phyloP scores from a whole-genome alignment of 2,888 invertebrate genomes.

The Hirtodrosophila alboralis region DNA sequence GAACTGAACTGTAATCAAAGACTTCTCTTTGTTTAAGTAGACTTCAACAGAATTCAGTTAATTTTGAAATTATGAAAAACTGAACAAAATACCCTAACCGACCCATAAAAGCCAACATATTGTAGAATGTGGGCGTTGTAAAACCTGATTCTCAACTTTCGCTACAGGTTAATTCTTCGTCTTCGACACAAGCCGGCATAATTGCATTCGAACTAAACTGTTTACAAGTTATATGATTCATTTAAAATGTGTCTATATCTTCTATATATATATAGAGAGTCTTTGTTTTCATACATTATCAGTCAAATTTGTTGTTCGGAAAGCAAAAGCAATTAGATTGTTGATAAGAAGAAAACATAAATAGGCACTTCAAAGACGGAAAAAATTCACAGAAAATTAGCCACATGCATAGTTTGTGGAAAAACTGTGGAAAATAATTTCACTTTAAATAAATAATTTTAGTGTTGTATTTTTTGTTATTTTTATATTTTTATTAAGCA shows the following conservation, averaged over 20 bases:
- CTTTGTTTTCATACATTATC: constrained; percentile 27
- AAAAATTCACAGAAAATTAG: constrained; percentile 1
- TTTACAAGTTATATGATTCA: constrained; percentile 23
- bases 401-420: not conserved
- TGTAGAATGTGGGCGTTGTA: constrained; percentile 22
- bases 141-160: constrained; percentile 71
- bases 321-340: constrained; percentile 23
- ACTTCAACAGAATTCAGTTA: too few species aligned
- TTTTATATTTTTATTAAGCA: constrained; percentile 30
- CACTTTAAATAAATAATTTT: constrained; percentile 35
- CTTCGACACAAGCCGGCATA: constrained; percentile 15
- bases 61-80: constrained; percentile 7
- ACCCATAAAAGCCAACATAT: constrained; percentile 18
- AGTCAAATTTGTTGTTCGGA: constrained; percentile 21
- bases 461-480: constrained; percentile 26
- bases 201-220: constrained; percentile 1
- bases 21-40: too few species aligned
- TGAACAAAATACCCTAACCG: constrained; percentile 25
- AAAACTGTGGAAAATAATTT: constrained; percentile 38
- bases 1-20: not conserved
- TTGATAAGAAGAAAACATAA: constrained; percentile 46
- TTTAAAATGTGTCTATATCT: not conserved
- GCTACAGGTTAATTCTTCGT: constrained; percentile 19
- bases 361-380: constrained; percentile 18
- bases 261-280: not conserved